phyloP scores from a whole-genome alignment of 2,113 vertebrate genomes.

The Bubalus kerabau region DNA sequence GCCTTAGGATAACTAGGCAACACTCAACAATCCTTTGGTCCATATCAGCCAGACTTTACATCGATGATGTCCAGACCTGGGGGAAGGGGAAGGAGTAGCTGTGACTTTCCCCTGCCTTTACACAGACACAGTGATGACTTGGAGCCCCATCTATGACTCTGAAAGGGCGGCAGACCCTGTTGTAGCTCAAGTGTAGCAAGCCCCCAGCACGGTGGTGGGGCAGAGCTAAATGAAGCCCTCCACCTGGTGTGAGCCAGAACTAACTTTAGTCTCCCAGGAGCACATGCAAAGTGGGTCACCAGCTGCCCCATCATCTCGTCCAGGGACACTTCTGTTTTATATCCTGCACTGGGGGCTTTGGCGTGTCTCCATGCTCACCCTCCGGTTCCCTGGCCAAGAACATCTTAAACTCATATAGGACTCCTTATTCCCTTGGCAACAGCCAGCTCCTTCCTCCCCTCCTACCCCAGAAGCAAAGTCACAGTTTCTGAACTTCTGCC shows the following conservation, averaged over 20 bases:
- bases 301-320: not conserved
- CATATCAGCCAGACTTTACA: not conserved
- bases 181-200: not conserved
- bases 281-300: not conserved
- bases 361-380: not conserved
- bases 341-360: not conserved
- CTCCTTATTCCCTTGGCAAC: not conserved
- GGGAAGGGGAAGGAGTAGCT: not conserved
- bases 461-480: not conserved
- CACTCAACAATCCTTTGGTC: not conserved
- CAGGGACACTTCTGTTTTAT: not conserved
- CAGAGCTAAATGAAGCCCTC: not conserved
- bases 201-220: not conserved
- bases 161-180: not conserved
- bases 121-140: not conserved
- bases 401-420: not conserved
- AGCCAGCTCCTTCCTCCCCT: not conserved
- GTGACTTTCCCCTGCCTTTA: not conserved
- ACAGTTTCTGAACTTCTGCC: not conserved
- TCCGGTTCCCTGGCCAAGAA: not conserved
- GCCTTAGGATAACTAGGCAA: too few relatives aligned
- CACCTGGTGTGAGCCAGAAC: not conserved
- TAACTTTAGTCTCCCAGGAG: not conserved
- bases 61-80: not conserved
- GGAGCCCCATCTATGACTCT: not conserved